Evolutionary conservation across 2,888 invertebrate species (phyloP).

Genomic region (Pegoplata infirma): DNA sequence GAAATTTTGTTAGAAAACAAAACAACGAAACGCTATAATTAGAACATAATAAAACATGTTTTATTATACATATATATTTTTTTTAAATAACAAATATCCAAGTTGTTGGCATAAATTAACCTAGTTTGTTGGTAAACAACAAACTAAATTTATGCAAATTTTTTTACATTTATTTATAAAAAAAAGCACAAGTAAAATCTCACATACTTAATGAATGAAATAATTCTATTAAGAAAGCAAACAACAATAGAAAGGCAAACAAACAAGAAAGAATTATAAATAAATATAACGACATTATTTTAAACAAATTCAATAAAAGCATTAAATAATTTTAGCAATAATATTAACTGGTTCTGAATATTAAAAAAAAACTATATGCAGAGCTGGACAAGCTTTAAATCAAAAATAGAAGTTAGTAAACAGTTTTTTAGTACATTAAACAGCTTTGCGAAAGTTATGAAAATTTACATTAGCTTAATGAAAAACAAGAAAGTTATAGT

Average conservation of each 20-base stretch:
- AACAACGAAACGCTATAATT: constrained; percentile 44
- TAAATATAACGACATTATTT: neutral
- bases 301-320: neutral
- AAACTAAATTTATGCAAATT: constrained; percentile 52
- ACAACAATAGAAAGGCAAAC: constrained; percentile 6
- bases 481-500: too few relatives aligned
- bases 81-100: constrained; percentile 8
- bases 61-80: too few relatives aligned
- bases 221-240: constrained; percentile 50
- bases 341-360: neutral
- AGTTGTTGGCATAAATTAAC: constrained; percentile 56
- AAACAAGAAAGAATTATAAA: too few relatives aligned
- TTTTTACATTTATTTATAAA: constrained; percentile 43
- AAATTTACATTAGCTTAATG: too few relatives aligned
- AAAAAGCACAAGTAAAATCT: constrained; percentile 28
- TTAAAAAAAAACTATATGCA: neutral
- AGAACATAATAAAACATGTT: constrained; percentile 51
- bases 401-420: too few relatives aligned
- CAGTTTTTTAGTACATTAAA: too few relatives aligned
- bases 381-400: neutral
- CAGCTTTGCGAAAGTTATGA: too few relatives aligned
- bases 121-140: constrained; percentile 48
- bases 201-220: constrained; percentile 50
- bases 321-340: neutral
- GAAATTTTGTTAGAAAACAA: constrained; percentile 2